Evolutionary conservation across 2,113 vertebrate genomes (phyloP).

Genomic region (Hyperopisus bebe): DNA sequence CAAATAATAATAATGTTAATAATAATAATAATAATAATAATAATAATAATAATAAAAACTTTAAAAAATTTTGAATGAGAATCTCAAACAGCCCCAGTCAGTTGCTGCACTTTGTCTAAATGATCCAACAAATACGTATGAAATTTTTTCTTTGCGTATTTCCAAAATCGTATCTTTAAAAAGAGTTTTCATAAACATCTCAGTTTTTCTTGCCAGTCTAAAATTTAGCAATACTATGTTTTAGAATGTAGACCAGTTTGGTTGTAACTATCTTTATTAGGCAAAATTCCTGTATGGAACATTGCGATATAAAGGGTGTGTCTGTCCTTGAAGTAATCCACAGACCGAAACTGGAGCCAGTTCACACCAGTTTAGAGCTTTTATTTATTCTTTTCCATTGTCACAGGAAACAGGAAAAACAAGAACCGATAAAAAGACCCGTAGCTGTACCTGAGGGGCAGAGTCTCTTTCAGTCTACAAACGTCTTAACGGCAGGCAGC

Average conservation of each 20-base stretch:
- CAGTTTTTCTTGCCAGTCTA: neutral
- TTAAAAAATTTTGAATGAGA: neutral
- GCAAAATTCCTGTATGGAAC: neutral
- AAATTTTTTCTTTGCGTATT: neutral
- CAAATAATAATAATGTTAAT: neutral
- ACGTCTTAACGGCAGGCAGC: neutral
- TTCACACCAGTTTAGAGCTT: neutral
- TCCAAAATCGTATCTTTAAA: neutral
- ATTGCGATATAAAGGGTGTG: neutral
- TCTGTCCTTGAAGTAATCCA: neutral
- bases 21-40: too few relatives aligned
- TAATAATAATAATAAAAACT: neutral
- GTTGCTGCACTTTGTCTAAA: neutral
- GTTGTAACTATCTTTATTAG: neutral
- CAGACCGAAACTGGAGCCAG: neutral
- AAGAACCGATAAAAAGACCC: neutral
- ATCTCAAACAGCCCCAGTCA: neutral
- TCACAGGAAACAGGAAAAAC: neutral
- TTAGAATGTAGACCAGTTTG: neutral
- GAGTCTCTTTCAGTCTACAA: neutral
- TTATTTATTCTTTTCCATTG: slow-evolving; percentile 8
- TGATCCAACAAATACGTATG: neutral
- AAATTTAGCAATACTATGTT: neutral
- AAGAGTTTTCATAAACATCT: neutral
- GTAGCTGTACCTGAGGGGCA: neutral